Conservation (phyloP, 2,113 vertebrate species). For the Trochalopteron elliotii region DNA sequence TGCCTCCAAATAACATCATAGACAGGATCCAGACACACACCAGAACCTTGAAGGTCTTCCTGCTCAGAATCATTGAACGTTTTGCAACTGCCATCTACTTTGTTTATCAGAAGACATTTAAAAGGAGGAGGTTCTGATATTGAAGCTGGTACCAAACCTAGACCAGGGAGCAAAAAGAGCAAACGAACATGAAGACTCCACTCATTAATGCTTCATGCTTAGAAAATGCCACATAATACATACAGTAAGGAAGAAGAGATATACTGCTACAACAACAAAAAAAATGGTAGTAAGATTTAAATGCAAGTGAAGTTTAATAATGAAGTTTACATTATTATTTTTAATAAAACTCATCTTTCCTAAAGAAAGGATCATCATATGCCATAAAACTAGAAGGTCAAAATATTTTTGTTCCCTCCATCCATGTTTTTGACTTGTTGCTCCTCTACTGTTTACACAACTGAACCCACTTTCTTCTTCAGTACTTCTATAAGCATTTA, state of each 20-base stretch:
- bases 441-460: neutral
- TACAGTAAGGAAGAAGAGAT: neutral
- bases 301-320: neutral
- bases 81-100: conserved; percentile 97
- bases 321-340: neutral
- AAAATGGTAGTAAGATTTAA: neutral
- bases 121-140: conserved; percentile 95
- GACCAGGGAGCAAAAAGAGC: neutral
- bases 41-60: conserved; percentile 96
- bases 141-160: conserved; percentile 92
- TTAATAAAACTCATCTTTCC: neutral
- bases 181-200: neutral
- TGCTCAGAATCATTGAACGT: conserved; percentile 99
- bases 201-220: neutral
- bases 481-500: neutral
- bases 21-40: conserved; percentile 96
- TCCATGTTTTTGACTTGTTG: neutral
- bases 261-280: neutral
- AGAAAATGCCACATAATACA: neutral
- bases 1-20: conserved; percentile 99
- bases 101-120: conserved; percentile 98
- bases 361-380: neutral
- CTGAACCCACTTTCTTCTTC: neutral
- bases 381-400: neutral
- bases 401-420: neutral